phyloP scores from a whole-genome alignment of 2,888 invertebrate species.

The Andrena trimmerana region DNA sequence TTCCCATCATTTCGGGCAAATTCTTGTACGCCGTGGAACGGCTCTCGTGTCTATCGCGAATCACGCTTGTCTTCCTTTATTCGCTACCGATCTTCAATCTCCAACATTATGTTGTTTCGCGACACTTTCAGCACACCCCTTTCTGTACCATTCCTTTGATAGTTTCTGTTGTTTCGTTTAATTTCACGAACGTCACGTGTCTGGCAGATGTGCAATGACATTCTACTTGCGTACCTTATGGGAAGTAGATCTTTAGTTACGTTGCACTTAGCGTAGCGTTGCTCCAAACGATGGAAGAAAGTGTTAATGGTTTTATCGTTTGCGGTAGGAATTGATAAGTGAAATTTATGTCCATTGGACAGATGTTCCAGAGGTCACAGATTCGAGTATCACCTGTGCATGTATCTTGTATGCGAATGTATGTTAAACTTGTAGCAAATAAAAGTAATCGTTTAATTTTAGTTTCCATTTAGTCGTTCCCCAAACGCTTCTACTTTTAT shows the following conservation, averaged over 20 bases:
- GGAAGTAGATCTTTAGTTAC: background rate
- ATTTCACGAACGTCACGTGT: background rate
- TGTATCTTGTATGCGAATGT: background rate
- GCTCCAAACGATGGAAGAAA: constrained; percentile 7
- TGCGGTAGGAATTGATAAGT: constrained; percentile 18
- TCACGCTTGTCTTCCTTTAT: constrained; percentile 10
- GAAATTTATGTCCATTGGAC: background rate
- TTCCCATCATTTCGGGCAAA: background rate
- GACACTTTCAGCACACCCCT: background rate
- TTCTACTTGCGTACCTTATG: background rate
- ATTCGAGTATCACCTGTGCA: background rate
- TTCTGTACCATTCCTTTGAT: background rate
- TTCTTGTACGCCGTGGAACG: background rate
- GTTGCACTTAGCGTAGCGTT: background rate
- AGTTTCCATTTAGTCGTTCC: no score
- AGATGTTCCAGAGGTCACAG: constrained; percentile 1
- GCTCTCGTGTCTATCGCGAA: background rate
- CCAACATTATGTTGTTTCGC: background rate
- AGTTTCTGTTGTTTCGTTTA: background rate
- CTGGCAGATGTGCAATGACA: background rate
- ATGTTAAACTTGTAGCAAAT: background rate
- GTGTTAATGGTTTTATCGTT: constrained; percentile 33
- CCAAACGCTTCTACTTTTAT: no score
- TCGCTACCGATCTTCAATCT: constrained; percentile 28
- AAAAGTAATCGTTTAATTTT: background rate